Evolutionary conservation across 2,113 vertebrate species (phyloP).

Genomic region (Leptobrachium ailaonicum): DNA sequence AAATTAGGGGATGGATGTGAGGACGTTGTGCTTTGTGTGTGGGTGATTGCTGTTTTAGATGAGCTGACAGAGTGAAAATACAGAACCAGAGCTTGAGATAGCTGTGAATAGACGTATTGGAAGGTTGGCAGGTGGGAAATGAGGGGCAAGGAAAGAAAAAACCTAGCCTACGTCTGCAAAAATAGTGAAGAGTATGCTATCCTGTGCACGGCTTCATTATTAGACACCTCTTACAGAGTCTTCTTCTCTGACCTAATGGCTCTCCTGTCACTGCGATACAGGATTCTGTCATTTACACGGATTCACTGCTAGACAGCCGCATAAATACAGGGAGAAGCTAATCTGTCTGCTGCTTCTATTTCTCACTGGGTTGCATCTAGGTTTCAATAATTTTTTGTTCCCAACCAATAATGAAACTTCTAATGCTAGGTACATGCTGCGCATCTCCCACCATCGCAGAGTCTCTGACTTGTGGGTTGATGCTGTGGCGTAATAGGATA

Average conservation of each 20-base stretch:
- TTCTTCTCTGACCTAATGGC: neutral
- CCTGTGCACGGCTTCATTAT: conserved; percentile 25
- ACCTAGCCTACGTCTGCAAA: conserved; percentile 14
- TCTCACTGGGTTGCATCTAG: too few relatives aligned
- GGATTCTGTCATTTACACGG: conserved; percentile 24
- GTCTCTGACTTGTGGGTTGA: too few relatives aligned
- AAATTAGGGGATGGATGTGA: neutral
- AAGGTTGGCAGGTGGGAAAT: conserved; percentile 29
- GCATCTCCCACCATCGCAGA: too few relatives aligned
- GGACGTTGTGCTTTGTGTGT: neutral
- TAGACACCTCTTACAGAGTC: conserved; percentile 3
- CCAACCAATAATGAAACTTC: too few relatives aligned
- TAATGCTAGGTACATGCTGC: too few relatives aligned
- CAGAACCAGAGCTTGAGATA: conserved; percentile 6
- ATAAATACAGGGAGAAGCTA: neutral
- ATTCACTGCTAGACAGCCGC: neutral
- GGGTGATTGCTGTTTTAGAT: neutral
- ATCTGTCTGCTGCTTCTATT: neutral
- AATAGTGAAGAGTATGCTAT: conserved; percentile 15
- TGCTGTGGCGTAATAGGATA: too few relatives aligned
- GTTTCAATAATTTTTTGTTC: too few relatives aligned
- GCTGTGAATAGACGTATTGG: conserved; percentile 12
- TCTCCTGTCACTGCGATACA: conserved; percentile 9
- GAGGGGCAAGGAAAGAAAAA: conserved; percentile 8
- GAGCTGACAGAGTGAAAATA: neutral